Evolutionary conservation across 1,140 invertebrate genomes (phyloP), one percentile per base, ranked within the genome.

Genomic region (Drosophila rhopaloa): DNA sequence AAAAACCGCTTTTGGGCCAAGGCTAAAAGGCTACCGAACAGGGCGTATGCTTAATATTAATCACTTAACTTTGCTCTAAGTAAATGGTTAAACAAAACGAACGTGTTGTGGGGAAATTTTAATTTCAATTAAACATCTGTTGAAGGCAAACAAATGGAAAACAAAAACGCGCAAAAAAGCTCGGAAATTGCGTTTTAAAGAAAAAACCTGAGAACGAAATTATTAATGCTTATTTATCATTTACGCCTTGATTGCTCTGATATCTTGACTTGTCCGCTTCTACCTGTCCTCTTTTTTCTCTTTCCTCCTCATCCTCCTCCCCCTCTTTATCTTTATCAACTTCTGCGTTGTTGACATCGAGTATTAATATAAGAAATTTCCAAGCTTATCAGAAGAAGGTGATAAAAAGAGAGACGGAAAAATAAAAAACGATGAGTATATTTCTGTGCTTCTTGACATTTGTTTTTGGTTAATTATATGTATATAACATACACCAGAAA

Each of bases 171-270:
- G 14, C 50, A 32, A 32, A 59, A 59, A 47, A 59, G 27, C 24
- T 53, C 48, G 47, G 32, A 80, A 79, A 86, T 89, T 88, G 83
- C 83, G 83, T 80, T 78, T 80, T 80, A 70, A 37, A 41, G 48
- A 79, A 57, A 71, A 9, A 37, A 44, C 10, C 50, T 13, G 35
- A 65, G 59, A 76, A 67, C 35, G 47, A 89, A 88, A 77, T 83
- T 77, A 89, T 83, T 71, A 89, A 73, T 75, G 80, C 75, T 89
- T 88, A 84, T 88, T 89, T 88, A 84, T 89, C 84, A 76, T 84
- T 89, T 89, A 84, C 80, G 83, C 67, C 65, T 89, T 71, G 84
- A 86, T 86, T 80, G 72, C 61, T 40, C 35, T 67, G 56, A 77
- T 83, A 89, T 83, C 70, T 79, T 79, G 55, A 65, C n/a, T 55